Evolutionary conservation across 2,113 vertebrate species (phyloP).

Genomic region (Hippolais icterina): DNA sequence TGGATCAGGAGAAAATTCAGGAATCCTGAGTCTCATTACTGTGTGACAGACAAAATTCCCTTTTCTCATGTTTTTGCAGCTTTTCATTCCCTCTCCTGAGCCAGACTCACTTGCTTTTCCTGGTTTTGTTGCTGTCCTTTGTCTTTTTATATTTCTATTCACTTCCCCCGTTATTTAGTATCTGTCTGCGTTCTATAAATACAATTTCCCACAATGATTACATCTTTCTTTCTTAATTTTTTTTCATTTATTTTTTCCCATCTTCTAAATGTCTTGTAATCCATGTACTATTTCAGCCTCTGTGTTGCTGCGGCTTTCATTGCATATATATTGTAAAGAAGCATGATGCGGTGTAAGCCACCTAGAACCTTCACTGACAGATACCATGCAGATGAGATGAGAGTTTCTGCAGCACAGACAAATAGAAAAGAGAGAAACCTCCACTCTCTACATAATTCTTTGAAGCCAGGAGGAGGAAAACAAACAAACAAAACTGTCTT

Average conservation of each 20-base stretch:
- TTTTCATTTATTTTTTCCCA: background rate
- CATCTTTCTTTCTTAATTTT: background rate
- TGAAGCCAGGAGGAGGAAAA: background rate
- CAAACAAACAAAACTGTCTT: background rate
- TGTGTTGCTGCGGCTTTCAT: background rate
- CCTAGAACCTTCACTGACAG: background rate
- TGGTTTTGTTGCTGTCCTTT: background rate
- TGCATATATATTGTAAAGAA: background rate
- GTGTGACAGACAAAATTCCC: background rate
- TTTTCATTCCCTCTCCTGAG: background rate
- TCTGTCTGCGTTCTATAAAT: background rate
- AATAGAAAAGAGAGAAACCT: background rate
- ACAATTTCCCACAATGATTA: background rate
- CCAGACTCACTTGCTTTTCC: background rate
- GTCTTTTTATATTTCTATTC: background rate
- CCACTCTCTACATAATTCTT: background rate
- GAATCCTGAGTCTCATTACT: background rate
- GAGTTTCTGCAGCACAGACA: background rate
- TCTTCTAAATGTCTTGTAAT: background rate
- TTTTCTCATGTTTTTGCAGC: background rate
- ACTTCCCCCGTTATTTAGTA: background rate
- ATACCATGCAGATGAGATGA: background rate
- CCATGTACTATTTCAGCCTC: background rate
- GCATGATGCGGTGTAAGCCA: background rate
- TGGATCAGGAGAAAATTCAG: rapidly evolving